Evolutionary conservation across 2,797 vertebrate species (phyloP), one percentile per base, ranked within the genome.

Genomic region (Pangasius sanitwongsei): DNA sequence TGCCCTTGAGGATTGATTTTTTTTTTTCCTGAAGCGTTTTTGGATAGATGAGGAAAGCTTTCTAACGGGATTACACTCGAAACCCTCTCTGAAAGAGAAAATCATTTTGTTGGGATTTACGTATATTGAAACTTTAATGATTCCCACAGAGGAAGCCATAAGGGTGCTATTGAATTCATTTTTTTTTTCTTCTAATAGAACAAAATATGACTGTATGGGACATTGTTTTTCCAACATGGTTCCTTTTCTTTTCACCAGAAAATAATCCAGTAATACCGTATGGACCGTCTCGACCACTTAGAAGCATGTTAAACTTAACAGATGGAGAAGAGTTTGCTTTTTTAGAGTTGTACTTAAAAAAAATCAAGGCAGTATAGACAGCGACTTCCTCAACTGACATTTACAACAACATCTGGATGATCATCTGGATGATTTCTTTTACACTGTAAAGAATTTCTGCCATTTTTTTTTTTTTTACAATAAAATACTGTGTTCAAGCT

Each of bases 401-500:
- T 18, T 6, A 78, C 75, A 77, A 12, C 41, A 81, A 59, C 78
- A 81, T 82, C 55, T 82, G 80, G 55, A 82, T 82, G 25, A 63
- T 11, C 59, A 25, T 23, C 59, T 2, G 59, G 59, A 61, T 8
- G 57, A 41, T 63, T 6, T 63, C 23, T n/a, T 63, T 83, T 83
- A 41, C 34, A 15, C 23, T 44, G 31, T 82, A 16, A 83, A 83
- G 12, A 23, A 23, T 82, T 37, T 57, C 50, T 25, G 11, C 13
- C 34, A 15, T 34, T 48, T 48, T 9, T 44, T 41, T 4, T 41
- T 44, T 63, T 50, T 44, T n/a, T 12, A 83, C 37, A 44, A n/a
- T 65, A n/a, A 48, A n/a, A 48, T n/a, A 8, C 9, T 48, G 37
- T 44, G 25, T 65, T n/a, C 6, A 25, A 41, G 37, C 31, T 6